A percentile compares a stretch with the other conserved stretches of the same genome.
phyloP scores from a whole-genome alignment of 2,888 invertebrate genomes.

The Oconnorella tubifera region DNA sequence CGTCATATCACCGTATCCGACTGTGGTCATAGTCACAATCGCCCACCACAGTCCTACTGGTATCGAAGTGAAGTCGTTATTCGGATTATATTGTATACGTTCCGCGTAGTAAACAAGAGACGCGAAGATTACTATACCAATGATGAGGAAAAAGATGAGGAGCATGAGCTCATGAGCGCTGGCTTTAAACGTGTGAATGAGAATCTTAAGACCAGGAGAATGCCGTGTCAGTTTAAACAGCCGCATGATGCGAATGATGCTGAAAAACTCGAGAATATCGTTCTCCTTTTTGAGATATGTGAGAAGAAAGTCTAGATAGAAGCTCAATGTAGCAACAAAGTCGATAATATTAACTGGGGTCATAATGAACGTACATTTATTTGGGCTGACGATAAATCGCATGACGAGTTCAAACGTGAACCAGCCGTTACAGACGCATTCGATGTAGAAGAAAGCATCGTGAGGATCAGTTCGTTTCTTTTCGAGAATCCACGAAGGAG shows the following conservation, averaged over 20 bases:
- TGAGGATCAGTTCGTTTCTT: constrained; percentile 87
- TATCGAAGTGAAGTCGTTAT: constrained; percentile 21
- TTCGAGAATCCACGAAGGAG: constrained; percentile 69
- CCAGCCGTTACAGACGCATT: constrained; percentile 89
- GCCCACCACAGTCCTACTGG: constrained; percentile 85
- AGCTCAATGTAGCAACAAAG: constrained; percentile 85
- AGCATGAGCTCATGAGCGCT: constrained; percentile 87
- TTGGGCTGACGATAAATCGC: constrained; percentile 81
- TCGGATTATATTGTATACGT: constrained; percentile 23
- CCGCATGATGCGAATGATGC: constrained; percentile 28
- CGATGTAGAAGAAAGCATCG: constrained; percentile 85
- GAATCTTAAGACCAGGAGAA: constrained; percentile 65
- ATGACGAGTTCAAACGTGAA: constrained; percentile 88
- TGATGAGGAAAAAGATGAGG: constrained; percentile 81
- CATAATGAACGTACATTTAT: constrained; percentile 81
- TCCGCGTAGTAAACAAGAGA: constrained; percentile 27
- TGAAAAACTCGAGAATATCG: constrained; percentile 24
- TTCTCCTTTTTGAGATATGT: constrained; percentile 13
- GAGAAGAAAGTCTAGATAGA: constrained; percentile 64
- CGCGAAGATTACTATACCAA: constrained; percentile 26
- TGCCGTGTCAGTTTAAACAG: constrained; percentile 26
- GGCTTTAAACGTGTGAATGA: constrained; percentile 95
- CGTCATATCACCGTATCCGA: constrained; percentile 67
- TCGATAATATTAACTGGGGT: constrained; percentile 93
- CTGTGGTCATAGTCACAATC: constrained; percentile 90